A percentile compares a stretch with the other conserved stretches of the same genome.
Evolutionary conservation across 2,113 vertebrate species (phyloP).

Genomic region (Petroica traversi): DNA sequence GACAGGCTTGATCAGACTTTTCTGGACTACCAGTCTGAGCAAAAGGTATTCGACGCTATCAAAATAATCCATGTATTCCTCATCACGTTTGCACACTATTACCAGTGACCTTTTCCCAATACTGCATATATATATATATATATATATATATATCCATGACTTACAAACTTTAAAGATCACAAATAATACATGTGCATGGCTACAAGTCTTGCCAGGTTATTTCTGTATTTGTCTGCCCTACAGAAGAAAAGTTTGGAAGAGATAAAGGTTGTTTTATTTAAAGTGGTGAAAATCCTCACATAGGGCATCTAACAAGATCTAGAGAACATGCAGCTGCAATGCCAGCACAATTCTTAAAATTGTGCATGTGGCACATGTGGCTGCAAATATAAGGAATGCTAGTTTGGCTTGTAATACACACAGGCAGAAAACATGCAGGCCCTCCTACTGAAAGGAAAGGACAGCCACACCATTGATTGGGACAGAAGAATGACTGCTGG

Average conservation of each 20-base stretch:
- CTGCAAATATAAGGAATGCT: neutral
- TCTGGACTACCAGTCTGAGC: neutral
- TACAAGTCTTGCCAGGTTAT: neutral
- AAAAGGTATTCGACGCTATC: neutral
- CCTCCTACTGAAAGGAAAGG: neutral
- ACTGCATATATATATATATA: neutral
- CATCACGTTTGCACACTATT: neutral
- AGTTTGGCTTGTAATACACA: neutral
- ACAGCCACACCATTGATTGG: neutral
- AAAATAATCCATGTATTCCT: neutral
- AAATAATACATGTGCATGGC: neutral
- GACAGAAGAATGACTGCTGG: neutral
- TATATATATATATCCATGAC: neutral
- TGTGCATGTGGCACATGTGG: neutral
- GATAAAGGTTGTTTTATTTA: neutral
- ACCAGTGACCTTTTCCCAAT: neutral
- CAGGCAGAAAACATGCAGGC: accelerated
- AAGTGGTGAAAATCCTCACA: neutral
- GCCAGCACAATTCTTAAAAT: neutral
- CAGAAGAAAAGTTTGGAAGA: neutral
- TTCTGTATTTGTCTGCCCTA: neutral
- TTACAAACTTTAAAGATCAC: neutral
- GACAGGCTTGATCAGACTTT: neutral
- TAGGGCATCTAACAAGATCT: neutral
- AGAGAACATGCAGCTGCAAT: neutral